Evolutionary conservation across 2,797 vertebrate species (phyloP), one percentile per base, ranked within the genome.

Genomic region (Vireo griseus): DNA sequence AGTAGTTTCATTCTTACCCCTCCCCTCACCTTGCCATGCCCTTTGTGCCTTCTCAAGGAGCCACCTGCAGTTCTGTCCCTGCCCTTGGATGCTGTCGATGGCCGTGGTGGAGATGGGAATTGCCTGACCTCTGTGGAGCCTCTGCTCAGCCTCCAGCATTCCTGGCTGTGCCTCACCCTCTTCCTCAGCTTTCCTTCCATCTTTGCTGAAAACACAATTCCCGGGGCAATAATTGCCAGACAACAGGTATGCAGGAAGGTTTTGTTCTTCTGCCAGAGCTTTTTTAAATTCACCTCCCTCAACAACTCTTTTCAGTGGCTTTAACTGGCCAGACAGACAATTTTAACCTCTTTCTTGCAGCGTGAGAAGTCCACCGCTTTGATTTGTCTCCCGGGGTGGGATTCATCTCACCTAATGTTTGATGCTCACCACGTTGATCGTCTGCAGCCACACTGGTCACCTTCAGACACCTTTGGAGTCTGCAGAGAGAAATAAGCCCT

Each of bases 401-500:
- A 80, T 89, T 86, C 37, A 33, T 83, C 78, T 88, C 80, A 57
- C 89, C 91, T 74, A 13, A 73, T 54, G 42, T 83, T 90, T 80
- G 68, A 82, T 77, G 72, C 67, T 78, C 81, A 74, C 68, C 65
- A 31, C 2, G 3, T 8, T 91, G 92, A 58, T 48, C 1, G 0
- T 89, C 91, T 88, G 86, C 68, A 63, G 67, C 78, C 67, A 48
- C 59, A 4, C 47, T 62, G 63, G 58, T 96, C 92, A 95, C 96
- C 96, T 96, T 88, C 26, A 1, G 24, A 48, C 92, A 77, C 68
- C 75, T 89, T 92, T 68, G 40, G 61, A 80, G 63, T 26, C 78
- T 94, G 81, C 52, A 89, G 91, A 86, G 81, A 94, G 91, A 92
- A 95, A 86, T 35, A 57, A 91, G 78, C 61, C 17, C 52, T 74